Base-by-base conservation (phyloP, 2,888 invertebrate species). In the Timema podura region DNA sequence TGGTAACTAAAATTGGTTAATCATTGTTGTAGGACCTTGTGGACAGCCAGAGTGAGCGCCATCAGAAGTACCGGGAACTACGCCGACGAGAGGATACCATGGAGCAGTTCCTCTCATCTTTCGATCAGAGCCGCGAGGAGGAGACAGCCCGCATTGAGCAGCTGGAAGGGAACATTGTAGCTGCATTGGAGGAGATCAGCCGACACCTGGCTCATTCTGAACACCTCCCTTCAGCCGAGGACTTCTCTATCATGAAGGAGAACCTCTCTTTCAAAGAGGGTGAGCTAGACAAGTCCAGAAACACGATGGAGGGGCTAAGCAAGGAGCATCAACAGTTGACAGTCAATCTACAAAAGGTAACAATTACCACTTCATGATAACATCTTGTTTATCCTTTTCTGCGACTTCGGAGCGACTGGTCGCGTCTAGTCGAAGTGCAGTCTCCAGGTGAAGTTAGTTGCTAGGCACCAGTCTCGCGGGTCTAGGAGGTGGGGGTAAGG, bases 61-160 rank as follows among this genome's bases (percentile, higher is more conserved):
- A 90, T 76, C 88, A 89, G 73, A 93, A 92, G 79, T 93, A 92
- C 77, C 86, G 91, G 59, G 93, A 94, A 77, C 80, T 93, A 66
- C 88, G 90, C 76, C 90, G 91, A 76, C 84, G 92, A 67, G 94
- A 93, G 79, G 91, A 92, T 80, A 89, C 89, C 0, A 93, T 94
- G 87, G 91, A 93, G 75, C 83, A 86, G 16, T 93, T 93, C 77
- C 84, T 92, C 81, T 81, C 85, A 0, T 83, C 85, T 0, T 90
- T 88, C 77, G 88, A 89, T 74, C 84, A 86, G 48, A 87, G 83
- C 72, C 86, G 88, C 73, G 83, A 82, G 8, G 85, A 86, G 57
- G 91, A 92, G 80, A 80, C 85, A 73, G 85, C 87, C 11, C 88
- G 87, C 76, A 84, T 91, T 8, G 80, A 81, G 2, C 85, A 86